Base-by-base conservation (phyloP, 2,888 invertebrate genomes). In the Lagria hirta region DNA sequence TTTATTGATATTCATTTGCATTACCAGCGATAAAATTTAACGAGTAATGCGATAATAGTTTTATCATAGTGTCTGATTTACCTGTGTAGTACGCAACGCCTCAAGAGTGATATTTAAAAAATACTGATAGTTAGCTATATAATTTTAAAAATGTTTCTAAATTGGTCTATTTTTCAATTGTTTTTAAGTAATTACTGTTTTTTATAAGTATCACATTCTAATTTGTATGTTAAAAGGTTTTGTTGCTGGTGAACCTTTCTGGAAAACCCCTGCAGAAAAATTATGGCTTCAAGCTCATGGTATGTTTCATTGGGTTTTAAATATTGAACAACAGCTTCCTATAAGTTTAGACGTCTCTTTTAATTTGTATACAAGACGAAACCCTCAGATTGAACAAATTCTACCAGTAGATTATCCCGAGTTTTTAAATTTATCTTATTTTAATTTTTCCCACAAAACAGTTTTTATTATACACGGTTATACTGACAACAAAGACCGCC, bases 401-500 rank as follows among this genome's bases (percentile, higher is more conserved):
- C 8, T 40, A 3, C 30, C 32, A 2, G 11, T 18, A 2, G 17
- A 15, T 8, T 32, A 32, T 8, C 32, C 40, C 3, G 10, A 23
- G 2, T 32, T 40, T 26, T 28, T 49, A 12, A 23, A 8, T 7
- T n/a, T 30, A 4, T 49, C 46, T 3, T 20, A 46, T 17, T 46
- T 46, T 14, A 34, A 43, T 13, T 23, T 37, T n/a, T 27, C 22
- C 15, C 14, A 27, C n/a, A 26, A 29, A 32, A 38, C 44, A 3
- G 29, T 45, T 13, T 51, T 51, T 28, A 21, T 51, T 10, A 45
- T 48, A 23, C 51, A 51, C 35, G 51, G 51, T 5, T 51, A 44
- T 22, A 48, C 44, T 13, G 51, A 51, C 27, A 43, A 48, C 21
- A 45, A 43, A 16, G 36, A 51, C 18, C 33, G 48, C 3, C 43